Conservation (phyloP, 1,140 invertebrate species). For the Condylostylus longicornis region DNA sequence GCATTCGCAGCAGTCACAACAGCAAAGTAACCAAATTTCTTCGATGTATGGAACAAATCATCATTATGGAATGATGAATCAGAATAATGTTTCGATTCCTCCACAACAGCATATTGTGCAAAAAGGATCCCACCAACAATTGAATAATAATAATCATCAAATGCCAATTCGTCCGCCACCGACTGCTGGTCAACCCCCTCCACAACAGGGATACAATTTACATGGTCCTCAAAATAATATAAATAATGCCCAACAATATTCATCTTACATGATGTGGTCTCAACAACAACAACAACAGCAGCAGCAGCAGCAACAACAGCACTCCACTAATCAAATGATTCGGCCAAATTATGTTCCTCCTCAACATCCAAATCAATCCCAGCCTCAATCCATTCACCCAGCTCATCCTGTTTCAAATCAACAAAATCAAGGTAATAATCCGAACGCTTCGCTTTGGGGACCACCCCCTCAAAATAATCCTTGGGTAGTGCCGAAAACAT, state of each 20-base stretch:
- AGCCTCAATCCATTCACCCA: slow-evolving; percentile 13
- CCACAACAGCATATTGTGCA: neutral
- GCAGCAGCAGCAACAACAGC: slow-evolving; percentile 2
- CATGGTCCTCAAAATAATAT: neutral
- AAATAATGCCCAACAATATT: slow-evolving; percentile 3
- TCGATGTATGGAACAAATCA: neutral
- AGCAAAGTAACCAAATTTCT: neutral
- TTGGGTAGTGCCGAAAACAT: slow-evolving; percentile 19
- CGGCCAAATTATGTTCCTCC: slow-evolving; percentile 6
- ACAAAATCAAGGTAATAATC: slow-evolving; percentile 24
- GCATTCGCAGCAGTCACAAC: no score
- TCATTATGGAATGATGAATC: neutral
- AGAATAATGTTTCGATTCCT: neutral
- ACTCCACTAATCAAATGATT: slow-evolving; percentile 6
- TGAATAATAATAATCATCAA: neutral
- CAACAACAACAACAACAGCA: slow-evolving; percentile 9
- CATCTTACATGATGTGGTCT: slow-evolving; percentile 10
- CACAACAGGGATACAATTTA: neutral
- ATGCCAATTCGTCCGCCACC: slow-evolving; percentile 2
- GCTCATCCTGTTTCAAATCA: no score
- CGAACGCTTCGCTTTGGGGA: slow-evolving; percentile 28
- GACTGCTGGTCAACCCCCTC: neutral
- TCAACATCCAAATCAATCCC: slow-evolving; percentile 9
- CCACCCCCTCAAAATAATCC: slow-evolving; percentile 29
- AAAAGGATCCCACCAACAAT: neutral